Base-by-base conservation (phyloP, 2,113 vertebrate genomes). In the Pachycephala philippinensis region DNA sequence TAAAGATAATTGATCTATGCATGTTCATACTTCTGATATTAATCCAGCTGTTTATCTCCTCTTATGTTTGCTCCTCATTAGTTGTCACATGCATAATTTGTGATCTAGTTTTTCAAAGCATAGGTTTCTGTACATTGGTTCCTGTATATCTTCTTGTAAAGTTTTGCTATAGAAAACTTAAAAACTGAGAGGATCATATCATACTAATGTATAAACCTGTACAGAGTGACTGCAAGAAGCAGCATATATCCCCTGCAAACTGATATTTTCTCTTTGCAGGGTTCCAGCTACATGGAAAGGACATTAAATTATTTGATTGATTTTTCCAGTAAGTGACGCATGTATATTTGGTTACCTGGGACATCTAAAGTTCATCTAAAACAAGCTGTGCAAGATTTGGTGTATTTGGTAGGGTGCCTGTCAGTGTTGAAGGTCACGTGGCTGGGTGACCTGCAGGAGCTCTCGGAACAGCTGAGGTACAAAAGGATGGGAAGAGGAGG, bases 1-100 rank as follows among this genome's bases (percentile, higher is more conserved):
- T 89, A 82, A 63, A 83, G 63, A 57, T 84, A 94, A 95, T 74
- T 79, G 24, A 24, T 60, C 56, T 85, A 72, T 82, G 60, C 24
- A 59, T 70, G 70, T 54, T 78, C 28, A 40, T 90, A 71, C 33
- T 53, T 92, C 76, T 87, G 63, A 35, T 54, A 75, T 56, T 89
- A 79, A 71, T 77, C 19, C 74, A 63, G 44, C 50, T 80, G 53
- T 88, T 96, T 71, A 52, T 70, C 10, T 80, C 22, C 65, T 93
- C 82, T 87, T 63, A 60, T 80, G 42, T 91, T 89, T 93, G 42
- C 13, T 47, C 28, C 81, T 95, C 39, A 42, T 95, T 81, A 81
- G 64, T 79, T 91, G 86, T 76, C 37, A 69, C 33, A 61, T 72
- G 28, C 24, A 63, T 93, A 89, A 96, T 94, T 94, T 89, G 95